Base-by-base conservation (phyloP, 2,113 vertebrate genomes). In the Papio anubis region DNA sequence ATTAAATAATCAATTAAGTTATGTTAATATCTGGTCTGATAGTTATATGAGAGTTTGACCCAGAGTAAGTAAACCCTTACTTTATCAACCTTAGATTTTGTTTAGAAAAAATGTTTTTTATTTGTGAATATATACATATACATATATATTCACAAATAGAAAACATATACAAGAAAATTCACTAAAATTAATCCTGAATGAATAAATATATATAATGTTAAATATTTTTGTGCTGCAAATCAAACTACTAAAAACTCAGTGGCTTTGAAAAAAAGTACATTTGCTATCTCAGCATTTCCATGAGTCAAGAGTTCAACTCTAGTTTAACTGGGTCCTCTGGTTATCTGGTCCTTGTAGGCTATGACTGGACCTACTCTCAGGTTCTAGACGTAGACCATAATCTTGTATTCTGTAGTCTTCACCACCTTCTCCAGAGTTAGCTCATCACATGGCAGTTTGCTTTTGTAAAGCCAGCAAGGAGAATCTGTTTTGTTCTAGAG, bases 321-420 rank as follows among this genome's bases (percentile, higher is more conserved):
- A 8, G 5, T 35, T 72, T 70, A 59, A 18, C 2, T 40, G 5
- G 4, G 35, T 13, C 35, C 6, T 61, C 2, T 32, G 1, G 1
- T 50, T 64, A 48, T 12, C 20, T 72, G 5, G 10, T 57, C 45
- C 2, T 59, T 55, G 18, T 1, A 81, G 11, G 9, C 10, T 83
- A 11, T 72, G 6, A 3, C 5, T 88, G 45, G 27, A 17, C 2
- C 30, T 43, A 25, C 11, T 57, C 17, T 83, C 43, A 66, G 5
- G 35, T 78, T 84, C 12, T 17, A 27, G 25, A 64, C 25, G 18
- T 3, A 35, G 13, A 8, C 4, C 4, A 2, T 0, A 11, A 55
- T 61, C 27, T 12, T 5, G 4, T n/a, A 21, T 4, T 2, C 1
- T 5, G 8, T 55, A 11, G 14, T 1, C 3, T 27, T 73, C 20